Percentiles rank a stretch among this genome's conserved stretches.
Conservation (phyloP, 2,888 invertebrate species). For the Asteroscopus sphinx region DNA sequence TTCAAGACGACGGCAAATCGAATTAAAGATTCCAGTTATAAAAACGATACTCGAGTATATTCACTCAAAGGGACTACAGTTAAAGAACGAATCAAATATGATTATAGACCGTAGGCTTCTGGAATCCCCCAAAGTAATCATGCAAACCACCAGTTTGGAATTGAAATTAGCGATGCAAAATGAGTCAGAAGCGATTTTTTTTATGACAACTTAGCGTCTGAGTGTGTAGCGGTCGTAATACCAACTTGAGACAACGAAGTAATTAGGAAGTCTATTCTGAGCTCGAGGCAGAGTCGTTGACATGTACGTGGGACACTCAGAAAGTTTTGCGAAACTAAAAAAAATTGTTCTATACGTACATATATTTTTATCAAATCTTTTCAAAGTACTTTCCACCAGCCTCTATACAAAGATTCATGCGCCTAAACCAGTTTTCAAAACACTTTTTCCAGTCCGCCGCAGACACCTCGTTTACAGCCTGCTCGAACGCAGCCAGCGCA, state of each 20-base stretch:
- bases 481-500: no score
- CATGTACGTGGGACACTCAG: no score
- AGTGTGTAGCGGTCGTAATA: conserved; percentile 27
- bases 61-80: conserved; percentile 15
- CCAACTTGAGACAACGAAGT: conserved; percentile 49
- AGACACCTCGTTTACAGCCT: no score
- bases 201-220: conserved; percentile 35
- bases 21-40: conserved; percentile 8
- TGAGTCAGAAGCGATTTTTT: conserved; percentile 43
- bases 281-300: conserved; percentile 54
- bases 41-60: conserved; percentile 5
- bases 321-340: no score
- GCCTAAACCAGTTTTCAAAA: no score
- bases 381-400: no score
- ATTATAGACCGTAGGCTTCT: conserved; percentile 24
- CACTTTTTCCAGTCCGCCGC: no score
- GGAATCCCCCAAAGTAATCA: conserved; percentile 37
- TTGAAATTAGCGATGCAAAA: conserved; percentile 35
- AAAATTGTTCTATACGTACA: no score
- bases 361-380: no score
- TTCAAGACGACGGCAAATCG: background rate
- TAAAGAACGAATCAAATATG: conserved; percentile 15
- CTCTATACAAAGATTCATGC: no score
- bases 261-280: conserved; percentile 50
- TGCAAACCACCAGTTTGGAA: conserved; percentile 32